These are phyloP conservation scores for Leptinotarsa rubiginosa DNA, from an alignment of 2,888 invertebrate genomes.

Conservation along the genomic window DNA sequence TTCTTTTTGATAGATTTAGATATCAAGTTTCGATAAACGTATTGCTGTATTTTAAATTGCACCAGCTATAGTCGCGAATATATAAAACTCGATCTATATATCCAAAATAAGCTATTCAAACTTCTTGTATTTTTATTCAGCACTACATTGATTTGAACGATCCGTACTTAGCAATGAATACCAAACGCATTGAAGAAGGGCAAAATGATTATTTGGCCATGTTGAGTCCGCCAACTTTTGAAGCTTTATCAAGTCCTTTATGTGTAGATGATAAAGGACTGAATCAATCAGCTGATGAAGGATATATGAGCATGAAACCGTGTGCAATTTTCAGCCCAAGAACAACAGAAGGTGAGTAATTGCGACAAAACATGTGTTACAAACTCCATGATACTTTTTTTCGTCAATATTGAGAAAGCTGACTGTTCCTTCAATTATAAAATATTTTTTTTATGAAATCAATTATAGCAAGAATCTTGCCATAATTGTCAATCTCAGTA, in stretches of 20 bases:
- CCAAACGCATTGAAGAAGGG: conserved; percentile 68
- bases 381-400: no score
- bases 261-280: conserved; percentile 66
- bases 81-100: background rate
- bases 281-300: conserved; percentile 60
- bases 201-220: conserved; percentile 81
- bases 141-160: conserved; percentile 90
- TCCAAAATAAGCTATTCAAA: background rate
- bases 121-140: conserved; percentile 66
- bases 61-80: no score
- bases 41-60: no score
- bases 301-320: conserved; percentile 75
- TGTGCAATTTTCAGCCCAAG: conserved; percentile 72
- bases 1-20: no score
- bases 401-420: no score
- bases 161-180: conserved; percentile 80
- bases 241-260: conserved; percentile 73
- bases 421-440: no score
- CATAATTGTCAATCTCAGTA: no score
- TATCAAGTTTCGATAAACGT: no score
- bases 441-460: no score
- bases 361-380: no score
- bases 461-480: no score
- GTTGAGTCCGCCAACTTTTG: conserved; percentile 83
- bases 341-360: conserved; percentile 54